These are phyloP conservation scores for Callithrix jacchus DNA, from an alignment of 2,113 vertebrate species.

Conservation along the genomic window DNA sequence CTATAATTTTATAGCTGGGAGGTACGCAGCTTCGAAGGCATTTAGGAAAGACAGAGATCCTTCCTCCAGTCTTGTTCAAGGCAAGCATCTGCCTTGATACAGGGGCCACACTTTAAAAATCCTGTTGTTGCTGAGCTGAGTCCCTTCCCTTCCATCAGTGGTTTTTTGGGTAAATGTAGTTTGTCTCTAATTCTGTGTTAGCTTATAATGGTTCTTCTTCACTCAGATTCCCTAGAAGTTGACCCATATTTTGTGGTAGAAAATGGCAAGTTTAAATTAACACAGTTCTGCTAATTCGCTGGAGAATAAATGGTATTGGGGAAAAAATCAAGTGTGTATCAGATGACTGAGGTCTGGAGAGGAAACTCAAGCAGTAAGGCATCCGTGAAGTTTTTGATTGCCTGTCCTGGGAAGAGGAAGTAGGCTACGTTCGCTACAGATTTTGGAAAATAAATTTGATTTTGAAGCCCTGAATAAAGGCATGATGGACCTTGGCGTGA, in stretches of 20 bases:
- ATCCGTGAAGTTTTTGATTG: background rate
- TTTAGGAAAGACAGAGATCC: background rate
- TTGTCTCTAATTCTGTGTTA: background rate
- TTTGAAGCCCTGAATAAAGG: background rate
- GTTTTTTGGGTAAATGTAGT: background rate
- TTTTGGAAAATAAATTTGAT: conserved; percentile 17
- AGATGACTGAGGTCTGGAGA: background rate
- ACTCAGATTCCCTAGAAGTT: conserved; percentile 10
- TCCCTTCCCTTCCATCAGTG: background rate
- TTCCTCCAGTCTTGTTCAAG: background rate
- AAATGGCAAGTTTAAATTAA: conserved; percentile 39
- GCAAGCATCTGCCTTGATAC: background rate
- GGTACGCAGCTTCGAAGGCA: background rate
- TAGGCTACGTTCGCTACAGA: background rate
- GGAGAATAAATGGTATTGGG: background rate
- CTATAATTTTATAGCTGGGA: background rate
- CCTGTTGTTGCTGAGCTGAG: background rate
- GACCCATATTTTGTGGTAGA: background rate
- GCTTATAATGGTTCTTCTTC: background rate
- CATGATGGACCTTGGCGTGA: background rate
- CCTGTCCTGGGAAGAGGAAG: background rate
- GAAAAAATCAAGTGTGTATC: background rate
- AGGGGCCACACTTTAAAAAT: background rate
- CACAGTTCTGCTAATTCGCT: background rate
- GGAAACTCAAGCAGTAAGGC: background rate